Evolutionary conservation across 2,113 vertebrate species (phyloP), one percentile per base, ranked within the genome.

Genomic region (Paedocypris sp.): DNA sequence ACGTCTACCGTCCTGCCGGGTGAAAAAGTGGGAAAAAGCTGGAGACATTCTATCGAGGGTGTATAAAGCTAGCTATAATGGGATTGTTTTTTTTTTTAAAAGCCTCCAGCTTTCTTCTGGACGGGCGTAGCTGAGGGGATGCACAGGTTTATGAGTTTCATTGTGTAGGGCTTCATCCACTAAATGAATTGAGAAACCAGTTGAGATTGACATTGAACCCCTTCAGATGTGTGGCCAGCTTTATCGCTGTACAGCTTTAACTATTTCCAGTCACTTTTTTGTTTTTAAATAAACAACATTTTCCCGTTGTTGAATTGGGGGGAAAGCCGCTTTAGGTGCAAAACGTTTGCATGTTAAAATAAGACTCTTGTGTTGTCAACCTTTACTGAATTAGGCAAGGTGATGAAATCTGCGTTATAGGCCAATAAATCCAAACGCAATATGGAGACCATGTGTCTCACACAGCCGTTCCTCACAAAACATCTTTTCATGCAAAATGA

Each of bases 71-170:
- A 46, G 46, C 63, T 57, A 60, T 80, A 75, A 83, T 84, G 64
- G 81, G 80, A 82, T 79, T 79, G 72, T 77, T 75, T 76, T 66
- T 71, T 75, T 82, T n/a, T n/a, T n/a, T n/a, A n/a, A 82, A 83
- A 80, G 46, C 42, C 67, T 60, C 73, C 69, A 59, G 72, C 39
- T 66, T 60, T 64, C 49, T 13, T 16, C 33, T 60, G 66, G 43
- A 32, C 68, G 52, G 65, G 58, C 61, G 64, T 64, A 28, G 57
- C 63, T 48, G 60, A 39, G 39, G 33, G 48, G 43, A 56, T 42
- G 71, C 46, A 45, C 25, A 50, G 8, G 70, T 86, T 82, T 84
- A 85, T 75, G 74, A 73, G 75, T 75, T 50, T 74, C 68, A 31
- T 63, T 69, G 75, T 68, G 61, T n/a, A 38, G 20, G 52, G 32